phyloP scores from a whole-genome alignment of 2,797 vertebrate genomes.

The Sebastes kiyomatsui region DNA sequence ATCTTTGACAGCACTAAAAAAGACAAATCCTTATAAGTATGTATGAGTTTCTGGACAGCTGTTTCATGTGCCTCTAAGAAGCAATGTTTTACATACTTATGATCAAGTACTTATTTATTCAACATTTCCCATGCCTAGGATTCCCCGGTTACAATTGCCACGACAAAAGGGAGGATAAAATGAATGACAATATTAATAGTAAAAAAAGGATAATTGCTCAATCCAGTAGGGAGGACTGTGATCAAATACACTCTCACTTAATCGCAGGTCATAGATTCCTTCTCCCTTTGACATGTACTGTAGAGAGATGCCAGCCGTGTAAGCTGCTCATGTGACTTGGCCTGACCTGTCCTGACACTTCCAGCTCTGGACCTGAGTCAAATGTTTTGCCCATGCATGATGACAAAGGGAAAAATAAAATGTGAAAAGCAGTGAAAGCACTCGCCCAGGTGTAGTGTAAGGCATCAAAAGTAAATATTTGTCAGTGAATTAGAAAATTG shows the following conservation, averaged over 20 bases:
- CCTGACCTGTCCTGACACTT: not conserved
- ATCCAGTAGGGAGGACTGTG: not conserved
- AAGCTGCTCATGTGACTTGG: constrained; percentile 36
- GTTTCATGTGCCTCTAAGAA: not conserved
- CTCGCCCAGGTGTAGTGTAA: not conserved
- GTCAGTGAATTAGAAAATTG: not conserved
- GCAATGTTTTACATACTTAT: not conserved
- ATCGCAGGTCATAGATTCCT: not conserved
- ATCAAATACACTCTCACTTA: constrained; percentile 13
- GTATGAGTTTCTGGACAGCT: not conserved
- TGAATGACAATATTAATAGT: not conserved
- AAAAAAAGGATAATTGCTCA: not conserved
- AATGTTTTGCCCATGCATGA: not conserved
- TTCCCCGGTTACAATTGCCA: not conserved
- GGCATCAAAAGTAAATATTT: not conserved
- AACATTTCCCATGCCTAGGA: not conserved
- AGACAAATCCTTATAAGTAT: not conserved
- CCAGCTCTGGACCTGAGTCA: constrained; percentile 26
- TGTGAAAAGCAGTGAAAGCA: not conserved
- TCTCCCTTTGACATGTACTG: constrained; percentile 5
- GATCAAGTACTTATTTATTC: constrained; percentile 2
- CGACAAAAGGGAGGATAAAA: not conserved
- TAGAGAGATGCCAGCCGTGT: constrained; percentile 3
- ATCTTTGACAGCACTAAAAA: too few relatives aligned
- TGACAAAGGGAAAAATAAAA: constrained; percentile 20